Conservation (phyloP, 2,888 invertebrate genomes). For the Drosophila formosana region DNA sequence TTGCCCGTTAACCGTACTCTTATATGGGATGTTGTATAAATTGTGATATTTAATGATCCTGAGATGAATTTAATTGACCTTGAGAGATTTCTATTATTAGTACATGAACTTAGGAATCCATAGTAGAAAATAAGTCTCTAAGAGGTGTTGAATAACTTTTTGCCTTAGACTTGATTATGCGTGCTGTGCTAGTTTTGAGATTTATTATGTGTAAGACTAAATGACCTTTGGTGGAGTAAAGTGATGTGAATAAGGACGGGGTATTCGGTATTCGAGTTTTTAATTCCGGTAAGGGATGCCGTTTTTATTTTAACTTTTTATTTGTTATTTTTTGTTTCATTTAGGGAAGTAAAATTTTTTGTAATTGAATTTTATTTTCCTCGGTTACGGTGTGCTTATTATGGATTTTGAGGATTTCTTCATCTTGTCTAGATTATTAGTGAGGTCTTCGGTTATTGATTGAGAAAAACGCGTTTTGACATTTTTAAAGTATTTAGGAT, state of each 20-base stretch:
- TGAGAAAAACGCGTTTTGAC: conserved; percentile 1
- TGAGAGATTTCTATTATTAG: conserved; percentile 5
- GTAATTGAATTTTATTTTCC: too few species aligned
- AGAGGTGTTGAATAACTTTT: conserved; percentile 3
- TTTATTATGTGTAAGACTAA: conserved; percentile 13
- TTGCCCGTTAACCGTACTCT: too few species aligned
- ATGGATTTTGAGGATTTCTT: too few species aligned
- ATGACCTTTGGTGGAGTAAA: conserved; percentile 1
- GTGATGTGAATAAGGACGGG: conserved; percentile 3
- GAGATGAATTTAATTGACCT: conserved; percentile 6
- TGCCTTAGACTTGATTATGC: conserved; percentile 7
- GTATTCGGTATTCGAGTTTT: conserved; percentile 4
- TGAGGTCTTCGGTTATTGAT: conserved; percentile 8
- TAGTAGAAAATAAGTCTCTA: conserved; percentile 5
- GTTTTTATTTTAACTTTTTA: conserved; percentile 34
- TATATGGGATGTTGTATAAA: not conserved
- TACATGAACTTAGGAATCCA: not conserved
- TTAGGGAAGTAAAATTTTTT: conserved; percentile 40
- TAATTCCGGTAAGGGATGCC: conserved; percentile 28
- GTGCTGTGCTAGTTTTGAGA: not conserved
- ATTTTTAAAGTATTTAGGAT: too few species aligned
- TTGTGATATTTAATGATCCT: not conserved
- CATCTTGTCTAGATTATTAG: too few species aligned
- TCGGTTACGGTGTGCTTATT: too few species aligned
- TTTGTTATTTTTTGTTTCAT: conserved; percentile 31